Percentiles rank a stretch among this genome's conserved stretches.
phyloP scores from a whole-genome alignment of 37 sponge, comb jelly and placozoan species.

The Chondrilla cf. caribensis region DNA sequence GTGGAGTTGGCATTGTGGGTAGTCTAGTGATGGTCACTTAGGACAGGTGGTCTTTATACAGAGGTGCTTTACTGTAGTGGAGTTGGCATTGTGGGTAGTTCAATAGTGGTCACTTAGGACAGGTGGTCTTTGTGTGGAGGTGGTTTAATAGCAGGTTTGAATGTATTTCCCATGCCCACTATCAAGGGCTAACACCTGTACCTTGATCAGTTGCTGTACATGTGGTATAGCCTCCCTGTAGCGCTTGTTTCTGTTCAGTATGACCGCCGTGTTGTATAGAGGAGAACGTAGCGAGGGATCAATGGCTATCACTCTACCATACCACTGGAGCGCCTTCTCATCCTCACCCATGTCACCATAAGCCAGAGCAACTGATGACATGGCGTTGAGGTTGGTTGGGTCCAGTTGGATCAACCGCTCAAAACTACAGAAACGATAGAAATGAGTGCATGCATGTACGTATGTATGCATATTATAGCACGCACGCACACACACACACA shows the following conservation, averaged over 20 bases:
- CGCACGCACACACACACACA: too few relatives aligned
- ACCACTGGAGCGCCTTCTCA: slow-evolving; percentile 28
- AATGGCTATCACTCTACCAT: neutral
- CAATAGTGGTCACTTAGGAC: too few relatives aligned
- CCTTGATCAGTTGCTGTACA: neutral
- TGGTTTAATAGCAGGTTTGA: too few relatives aligned
- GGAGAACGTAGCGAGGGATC: neutral
- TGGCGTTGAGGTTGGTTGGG: neutral
- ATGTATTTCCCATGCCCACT: too few relatives aligned
- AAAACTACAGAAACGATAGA: neutral
- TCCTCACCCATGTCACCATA: neutral
- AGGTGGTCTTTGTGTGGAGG: too few relatives aligned
- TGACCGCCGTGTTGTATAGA: slow-evolving; percentile 3
- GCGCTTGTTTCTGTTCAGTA: neutral
- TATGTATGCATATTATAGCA: too few relatives aligned
- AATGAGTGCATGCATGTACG: too few relatives aligned
- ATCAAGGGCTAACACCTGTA: neutral
- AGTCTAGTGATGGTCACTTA: too few relatives aligned
- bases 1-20: too few relatives aligned
- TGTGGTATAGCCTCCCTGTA: neutral
- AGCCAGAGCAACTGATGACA: slow-evolving; percentile 13
- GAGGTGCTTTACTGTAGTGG: too few relatives aligned
- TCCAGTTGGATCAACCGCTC: slow-evolving; percentile 4
- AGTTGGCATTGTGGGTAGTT: too few relatives aligned
- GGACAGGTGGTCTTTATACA: too few relatives aligned